Evolutionary conservation across 1,140 invertebrate species (phyloP).

Genomic region (Drosophila subpulchrella): DNA sequence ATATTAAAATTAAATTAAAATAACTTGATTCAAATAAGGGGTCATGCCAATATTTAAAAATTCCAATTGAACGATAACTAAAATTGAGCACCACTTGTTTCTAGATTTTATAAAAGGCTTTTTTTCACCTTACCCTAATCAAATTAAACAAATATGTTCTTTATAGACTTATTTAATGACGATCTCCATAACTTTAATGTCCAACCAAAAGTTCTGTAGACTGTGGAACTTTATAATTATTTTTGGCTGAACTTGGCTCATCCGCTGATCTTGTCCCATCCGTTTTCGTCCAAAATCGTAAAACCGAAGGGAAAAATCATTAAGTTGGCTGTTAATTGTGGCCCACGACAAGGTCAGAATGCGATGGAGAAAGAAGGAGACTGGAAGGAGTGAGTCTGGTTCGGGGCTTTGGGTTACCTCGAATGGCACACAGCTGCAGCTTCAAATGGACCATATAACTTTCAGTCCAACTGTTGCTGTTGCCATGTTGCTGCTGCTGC

Average conservation of each 20-base stretch:
- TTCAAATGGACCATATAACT: conserved; percentile 80
- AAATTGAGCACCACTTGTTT: too few species aligned
- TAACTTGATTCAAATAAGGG: too few species aligned
- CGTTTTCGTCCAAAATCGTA: conserved; percentile 8
- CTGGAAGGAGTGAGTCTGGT: conserved; percentile 14
- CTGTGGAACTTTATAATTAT: conserved; percentile 54
- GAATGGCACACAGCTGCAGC: conserved; percentile 69
- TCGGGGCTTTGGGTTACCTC: conserved; percentile 45
- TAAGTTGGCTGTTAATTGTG: conserved; percentile 52
- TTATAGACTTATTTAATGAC: too few species aligned
- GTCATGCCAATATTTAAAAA: too few species aligned
- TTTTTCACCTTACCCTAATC: too few species aligned
- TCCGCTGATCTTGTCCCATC: conserved; percentile 26
- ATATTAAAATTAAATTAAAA: background rate
- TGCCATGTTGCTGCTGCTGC: conserved; percentile 39
- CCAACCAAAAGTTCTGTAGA: conserved; percentile 28
- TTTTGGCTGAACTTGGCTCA: conserved; percentile 40
- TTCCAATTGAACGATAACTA: too few species aligned
- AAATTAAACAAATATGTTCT: too few species aligned
- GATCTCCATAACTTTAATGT: background rate
- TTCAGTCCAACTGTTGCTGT: conserved; percentile 77
- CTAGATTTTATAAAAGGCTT: too few species aligned
- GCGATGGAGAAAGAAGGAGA: conserved; percentile 25
- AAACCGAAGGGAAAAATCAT: conserved; percentile 23
- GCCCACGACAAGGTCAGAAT: conserved; percentile 60